phyloP scores from a whole-genome alignment of 2,113 vertebrate genomes.

The Oxyruncus cristatus region DNA sequence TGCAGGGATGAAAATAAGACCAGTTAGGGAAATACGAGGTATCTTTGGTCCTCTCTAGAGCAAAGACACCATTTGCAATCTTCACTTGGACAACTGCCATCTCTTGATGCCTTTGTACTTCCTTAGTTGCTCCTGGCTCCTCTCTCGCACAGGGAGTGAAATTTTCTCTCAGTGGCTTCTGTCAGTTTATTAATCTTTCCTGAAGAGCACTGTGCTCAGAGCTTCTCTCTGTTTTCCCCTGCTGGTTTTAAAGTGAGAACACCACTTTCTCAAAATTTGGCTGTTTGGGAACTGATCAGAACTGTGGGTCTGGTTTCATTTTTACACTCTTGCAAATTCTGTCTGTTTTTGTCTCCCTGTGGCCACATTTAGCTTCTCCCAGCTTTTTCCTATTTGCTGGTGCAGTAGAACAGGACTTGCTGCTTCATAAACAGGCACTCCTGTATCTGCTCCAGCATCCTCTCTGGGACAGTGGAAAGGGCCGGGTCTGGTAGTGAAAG shows the following conservation, averaged over 20 bases:
- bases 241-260: not conserved
- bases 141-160: not conserved
- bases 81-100: rapidly evolving
- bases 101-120: not conserved
- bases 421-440: not conserved
- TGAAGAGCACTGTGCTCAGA: not conserved
- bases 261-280: not conserved
- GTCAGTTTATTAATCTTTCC: not conserved
- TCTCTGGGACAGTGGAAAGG: not conserved
- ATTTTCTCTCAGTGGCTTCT: not conserved
- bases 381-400: not conserved
- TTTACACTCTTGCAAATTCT: not conserved
- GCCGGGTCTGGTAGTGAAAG: not conserved
- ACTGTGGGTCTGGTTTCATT: not conserved
- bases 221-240: not conserved
- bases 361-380: not conserved
- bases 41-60: not conserved
- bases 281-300: not conserved
- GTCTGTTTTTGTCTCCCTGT: not conserved
- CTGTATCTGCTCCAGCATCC: not conserved
- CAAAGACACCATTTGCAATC: not conserved
- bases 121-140: not conserved
- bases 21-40: not conserved
- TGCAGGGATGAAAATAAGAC: not conserved
- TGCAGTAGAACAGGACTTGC: not conserved